Base-by-base conservation (phyloP, 2,888 invertebrate genomes). In the Lasioglossum zephyrum region DNA sequence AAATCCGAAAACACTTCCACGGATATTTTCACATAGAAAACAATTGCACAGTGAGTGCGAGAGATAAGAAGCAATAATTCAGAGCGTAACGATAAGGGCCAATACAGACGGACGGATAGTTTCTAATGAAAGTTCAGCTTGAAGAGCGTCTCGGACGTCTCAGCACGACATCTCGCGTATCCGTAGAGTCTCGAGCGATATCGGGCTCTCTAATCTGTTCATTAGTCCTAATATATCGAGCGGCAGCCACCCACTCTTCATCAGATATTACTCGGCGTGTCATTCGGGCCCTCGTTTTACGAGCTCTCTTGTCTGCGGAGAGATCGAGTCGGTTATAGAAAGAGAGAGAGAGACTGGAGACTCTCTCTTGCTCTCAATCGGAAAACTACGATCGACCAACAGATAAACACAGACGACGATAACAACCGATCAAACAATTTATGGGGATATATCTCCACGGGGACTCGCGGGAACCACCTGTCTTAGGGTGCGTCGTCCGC, bases 221-320 rank as follows among this genome's bases (percentile, higher is more conserved):
- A 93, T 93, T 93, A 94, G 93, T 93, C 92, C 91, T 93, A 94
- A 93, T 94, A 93, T 92, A 92, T 92, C 90, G 89, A 90, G n/a
- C 31, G 44, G 85, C 90, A 92, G 88, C 92, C 92, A 92, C 91
- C 92, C 93, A 91, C 91, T 85, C 93, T 89, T 90, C 90, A 92
- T 88, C 88, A 88, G 82, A 88, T 88, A 86, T 88, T 84, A 82
- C 79, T 63, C 73, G 89, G 91, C 70, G 72, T 80, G 88, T 88
- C 92, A 92, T 91, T 91, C 89, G 2, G 86, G 89, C 83, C 87
- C 88, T 84, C 86, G 84, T 88, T 69, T 90, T 89, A 84, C 84
- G 87, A 90, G 79, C 85, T 85, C 87, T 79, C 75, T 6, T 47
- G 16, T 31, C 11, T 77, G 80, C 36, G 53, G 74, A 41, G 47